phyloP scores from a whole-genome alignment of 2,113 vertebrate species.

The Anolis sagrei region DNA sequence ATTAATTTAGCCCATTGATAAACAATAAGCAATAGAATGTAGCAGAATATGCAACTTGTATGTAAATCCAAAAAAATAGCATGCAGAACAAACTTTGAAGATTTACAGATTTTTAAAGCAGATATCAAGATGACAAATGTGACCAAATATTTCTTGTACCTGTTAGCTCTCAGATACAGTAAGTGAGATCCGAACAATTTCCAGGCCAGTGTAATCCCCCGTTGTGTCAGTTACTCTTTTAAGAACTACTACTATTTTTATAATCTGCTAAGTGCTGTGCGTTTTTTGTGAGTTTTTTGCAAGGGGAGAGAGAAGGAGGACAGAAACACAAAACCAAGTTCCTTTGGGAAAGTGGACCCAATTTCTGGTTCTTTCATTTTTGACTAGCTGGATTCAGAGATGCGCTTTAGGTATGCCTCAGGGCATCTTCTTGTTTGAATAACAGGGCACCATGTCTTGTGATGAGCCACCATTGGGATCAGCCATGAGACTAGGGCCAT shows the following conservation, averaged over 20 bases:
- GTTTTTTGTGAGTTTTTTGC: too few species aligned
- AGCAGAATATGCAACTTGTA: neutral
- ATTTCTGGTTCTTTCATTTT: neutral
- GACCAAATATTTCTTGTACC: neutral
- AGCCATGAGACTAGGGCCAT: neutral
- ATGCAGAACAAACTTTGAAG: neutral
- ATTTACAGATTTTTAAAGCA: neutral
- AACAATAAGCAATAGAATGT: constrained; percentile 23
- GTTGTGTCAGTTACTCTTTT: too few species aligned
- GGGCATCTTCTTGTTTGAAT: neutral
- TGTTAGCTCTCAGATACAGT: neutral
- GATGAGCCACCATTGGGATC: neutral
- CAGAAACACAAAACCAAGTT: neutral
- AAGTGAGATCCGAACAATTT: too few species aligned
- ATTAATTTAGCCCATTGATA: neutral
- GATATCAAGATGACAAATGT: neutral
- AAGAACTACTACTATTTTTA: too few species aligned
- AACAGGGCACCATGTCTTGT: neutral
- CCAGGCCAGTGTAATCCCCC: too few species aligned
- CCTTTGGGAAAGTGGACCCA: too few species aligned
- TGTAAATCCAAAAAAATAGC: neutral
- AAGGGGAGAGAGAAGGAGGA: too few species aligned
- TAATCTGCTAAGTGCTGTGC: too few species aligned
- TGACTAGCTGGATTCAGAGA: neutral
- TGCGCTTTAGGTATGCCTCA: neutral